Evolutionary conservation across 2,888 invertebrate species (phyloP).

Genomic region (Phanerotoma sp.): DNA sequence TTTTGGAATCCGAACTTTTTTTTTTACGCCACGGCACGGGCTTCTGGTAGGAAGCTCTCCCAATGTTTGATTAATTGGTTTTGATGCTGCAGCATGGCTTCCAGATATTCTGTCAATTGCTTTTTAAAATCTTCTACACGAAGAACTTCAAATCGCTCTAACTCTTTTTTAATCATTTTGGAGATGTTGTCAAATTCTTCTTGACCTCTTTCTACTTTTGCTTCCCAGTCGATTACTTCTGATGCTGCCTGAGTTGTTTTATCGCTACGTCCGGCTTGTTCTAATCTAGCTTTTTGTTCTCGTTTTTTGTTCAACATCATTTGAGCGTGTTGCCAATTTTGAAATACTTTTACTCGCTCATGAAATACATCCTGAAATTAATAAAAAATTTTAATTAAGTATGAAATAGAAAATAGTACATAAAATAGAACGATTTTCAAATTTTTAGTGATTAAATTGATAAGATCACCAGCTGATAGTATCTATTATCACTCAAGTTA

Average conservation of each 20-base stretch:
- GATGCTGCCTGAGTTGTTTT: slow-evolving; percentile 84
- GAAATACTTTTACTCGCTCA: slow-evolving; percentile 81
- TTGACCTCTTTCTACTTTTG: slow-evolving; percentile 94
- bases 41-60: slow-evolving; percentile 96
- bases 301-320: slow-evolving; percentile 91
- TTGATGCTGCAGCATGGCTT: slow-evolving; percentile 92
- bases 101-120: slow-evolving; percentile 87
- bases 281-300: slow-evolving; percentile 90
- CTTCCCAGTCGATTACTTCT: slow-evolving; percentile 97
- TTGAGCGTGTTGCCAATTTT: slow-evolving; percentile 97
- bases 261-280: slow-evolving; percentile 86
- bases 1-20: slow-evolving; percentile 15
- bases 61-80: slow-evolving; percentile 91
- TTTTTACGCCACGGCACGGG: slow-evolving; percentile 83
- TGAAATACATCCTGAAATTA: slow-evolving; percentile 67
- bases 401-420: neutral
- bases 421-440: too few relatives aligned
- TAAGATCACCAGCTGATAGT: too few relatives aligned
- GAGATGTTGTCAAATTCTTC: slow-evolving; percentile 96
- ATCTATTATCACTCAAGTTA: too few relatives aligned
- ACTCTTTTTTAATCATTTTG: slow-evolving; percentile 89
- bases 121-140: slow-evolving; percentile 88
- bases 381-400: neutral
- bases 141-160: slow-evolving; percentile 87
- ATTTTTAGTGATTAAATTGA: too few relatives aligned